A percentile compares a stretch with the other conserved stretches of the same genome.
These are phyloP conservation scores for Sminthopsis crassicaudata DNA, from an alignment of 2,113 vertebrate genomes.

Conservation along the genomic window DNA sequence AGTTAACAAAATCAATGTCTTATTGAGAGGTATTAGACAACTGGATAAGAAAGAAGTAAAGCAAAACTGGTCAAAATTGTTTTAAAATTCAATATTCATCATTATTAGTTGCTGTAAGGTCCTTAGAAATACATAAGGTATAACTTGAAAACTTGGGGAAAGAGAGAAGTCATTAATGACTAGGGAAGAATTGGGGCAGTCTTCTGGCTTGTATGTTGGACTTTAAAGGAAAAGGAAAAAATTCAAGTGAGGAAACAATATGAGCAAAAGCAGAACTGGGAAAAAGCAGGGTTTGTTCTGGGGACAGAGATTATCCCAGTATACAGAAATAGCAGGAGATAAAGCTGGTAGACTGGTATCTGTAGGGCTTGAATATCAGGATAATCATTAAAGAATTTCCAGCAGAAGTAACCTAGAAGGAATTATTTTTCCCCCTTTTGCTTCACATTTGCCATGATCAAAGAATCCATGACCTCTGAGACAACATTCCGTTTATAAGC, in stretches of 20 bases:
- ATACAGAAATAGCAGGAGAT: background rate
- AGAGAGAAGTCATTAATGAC: background rate
- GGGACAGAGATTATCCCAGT: background rate
- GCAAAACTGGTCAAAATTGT: conserved; percentile 39
- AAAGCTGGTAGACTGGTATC: background rate
- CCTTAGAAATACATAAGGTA: background rate
- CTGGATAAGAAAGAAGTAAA: background rate
- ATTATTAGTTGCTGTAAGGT: conserved; percentile 7
- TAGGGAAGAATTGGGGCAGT: background rate
- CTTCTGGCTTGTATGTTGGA: background rate
- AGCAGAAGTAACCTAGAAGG: background rate
- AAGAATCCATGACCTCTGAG: background rate
- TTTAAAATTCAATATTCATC: conserved; percentile 12
- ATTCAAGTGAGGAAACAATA: background rate
- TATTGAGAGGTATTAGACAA: too few relatives aligned
- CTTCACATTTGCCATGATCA: background rate
- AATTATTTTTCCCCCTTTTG: background rate
- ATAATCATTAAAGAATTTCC: background rate
- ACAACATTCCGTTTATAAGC: too few relatives aligned
- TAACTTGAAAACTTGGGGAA: background rate
- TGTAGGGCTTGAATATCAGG: background rate
- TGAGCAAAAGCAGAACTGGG: background rate
- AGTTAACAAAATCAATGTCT: too few relatives aligned
- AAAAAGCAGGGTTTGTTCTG: background rate
- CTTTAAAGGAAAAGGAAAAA: background rate